Evolutionary conservation across 2,797 vertebrate genomes (phyloP), one percentile per base, ranked within the genome.

Genomic region (Chelon auratus): DNA sequence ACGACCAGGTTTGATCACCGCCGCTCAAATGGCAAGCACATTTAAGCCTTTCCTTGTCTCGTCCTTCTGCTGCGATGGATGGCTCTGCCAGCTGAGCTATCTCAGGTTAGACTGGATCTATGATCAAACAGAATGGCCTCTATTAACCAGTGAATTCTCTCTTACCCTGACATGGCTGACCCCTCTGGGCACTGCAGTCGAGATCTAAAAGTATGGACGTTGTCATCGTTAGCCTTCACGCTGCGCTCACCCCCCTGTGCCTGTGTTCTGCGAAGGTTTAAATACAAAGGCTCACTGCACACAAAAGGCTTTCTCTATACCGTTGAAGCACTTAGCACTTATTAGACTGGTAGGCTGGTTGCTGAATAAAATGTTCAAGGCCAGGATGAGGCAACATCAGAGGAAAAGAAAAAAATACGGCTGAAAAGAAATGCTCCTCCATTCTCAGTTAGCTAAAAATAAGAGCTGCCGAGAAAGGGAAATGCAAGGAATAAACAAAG

Each of bases 201-300:
- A 82, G 91, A 92, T 93, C 74, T 82, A 63, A 79, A 81, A 45
- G 87, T 78, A 77, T 51, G 63, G 85, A 80, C 54, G 66, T 67
- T 54, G 75, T 72, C 92, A 90, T 88, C 75, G 90, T 93, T 94
- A 81, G 86, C 89, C 79, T 69, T 26, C 75, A 81, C 82, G 88
- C 80, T 84, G 90, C 83, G 24, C 70, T 83, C 63, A 83, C 86
- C 92, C 86, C 94, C 24, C 24, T 26, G 24, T 3, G 24, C 24
- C 24, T 26, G 24, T 26, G 24, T 26, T 26, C 51, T 73, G 75
- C 9, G 58, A 61, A 55, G 75, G 50, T 73, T 79, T 52, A 57
- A 22, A 68, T 47, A 71, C 62, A 79, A 78, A 82, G 24, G 24
- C 62, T 61, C 1, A 4, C 60, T 47, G 52, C 54, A 45, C 5